Percentiles rank a stretch among this genome's conserved stretches.
Evolutionary conservation across 1,140 invertebrate genomes (phyloP).

Genomic region (Heliconius nattereri): DNA sequence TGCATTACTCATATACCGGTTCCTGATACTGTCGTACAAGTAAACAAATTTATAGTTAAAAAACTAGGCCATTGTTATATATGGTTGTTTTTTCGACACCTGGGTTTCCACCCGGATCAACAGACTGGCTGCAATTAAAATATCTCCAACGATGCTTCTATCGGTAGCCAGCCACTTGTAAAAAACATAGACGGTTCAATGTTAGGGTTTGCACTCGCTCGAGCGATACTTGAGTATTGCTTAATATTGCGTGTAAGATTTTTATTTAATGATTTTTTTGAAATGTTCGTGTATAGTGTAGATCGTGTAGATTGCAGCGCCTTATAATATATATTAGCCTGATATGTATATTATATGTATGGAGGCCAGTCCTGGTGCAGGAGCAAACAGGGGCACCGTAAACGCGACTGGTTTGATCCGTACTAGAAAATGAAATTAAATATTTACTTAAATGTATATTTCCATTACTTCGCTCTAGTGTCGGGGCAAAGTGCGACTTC

Average conservation of each 20-base stretch:
- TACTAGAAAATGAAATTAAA: no score
- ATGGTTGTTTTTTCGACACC: slow-evolving; percentile 44
- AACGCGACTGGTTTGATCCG: no score
- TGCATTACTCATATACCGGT: slow-evolving; percentile 15
- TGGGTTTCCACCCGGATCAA: slow-evolving; percentile 59
- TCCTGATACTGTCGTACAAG: slow-evolving; percentile 34
- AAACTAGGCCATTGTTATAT: slow-evolving; percentile 36
- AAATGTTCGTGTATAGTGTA: no score
- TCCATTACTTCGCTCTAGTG: no score
- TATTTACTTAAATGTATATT: no score
- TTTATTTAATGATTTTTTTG: background rate
- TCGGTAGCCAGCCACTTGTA: slow-evolving; percentile 34
- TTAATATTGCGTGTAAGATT: background rate
- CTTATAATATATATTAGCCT: no score
- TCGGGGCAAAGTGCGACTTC: no score
- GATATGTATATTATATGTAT: no score
- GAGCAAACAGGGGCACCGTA: no score
- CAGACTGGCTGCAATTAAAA: slow-evolving; percentile 47
- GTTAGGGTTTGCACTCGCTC: slow-evolving; percentile 36
- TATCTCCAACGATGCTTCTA: slow-evolving; percentile 44
- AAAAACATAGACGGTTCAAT: slow-evolving; percentile 51
- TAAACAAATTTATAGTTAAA: slow-evolving; percentile 29
- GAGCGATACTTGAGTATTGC: background rate
- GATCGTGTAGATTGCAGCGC: no score
- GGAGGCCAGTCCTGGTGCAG: no score